Evolutionary conservation across 1,140 invertebrate genomes (phyloP), one percentile per base, ranked within the genome.

Genomic region (Drosophila pectinifera): DNA sequence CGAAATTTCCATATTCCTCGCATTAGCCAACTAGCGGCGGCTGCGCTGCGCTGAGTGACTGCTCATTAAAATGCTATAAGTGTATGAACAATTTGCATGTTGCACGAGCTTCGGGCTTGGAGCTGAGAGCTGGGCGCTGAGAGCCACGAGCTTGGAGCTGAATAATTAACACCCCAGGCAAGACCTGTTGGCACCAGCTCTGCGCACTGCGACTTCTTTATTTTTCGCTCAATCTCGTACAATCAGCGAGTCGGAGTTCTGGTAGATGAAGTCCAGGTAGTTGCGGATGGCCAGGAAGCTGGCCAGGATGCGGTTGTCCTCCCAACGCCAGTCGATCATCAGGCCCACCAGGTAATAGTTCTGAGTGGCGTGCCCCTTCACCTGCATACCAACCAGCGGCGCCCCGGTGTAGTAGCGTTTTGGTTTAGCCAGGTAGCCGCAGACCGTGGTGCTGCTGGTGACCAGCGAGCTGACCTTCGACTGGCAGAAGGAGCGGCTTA

Each of bases 81-180:
- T 74, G 68, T 73, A 82, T 61, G 77, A 88, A 69, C 65, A 82
- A 89, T 89, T 88, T 83, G 76, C 82, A 86, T 85, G 73, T 81
- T 86, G 61, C 68, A 70, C 58, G 74, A 83, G 76, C 72, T 70
- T 64, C 56, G 54, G 46, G 77, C 62, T 38, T 38, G 10, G n/a
- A 54, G 51, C 41, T 70, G 26, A 28, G 26, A 28, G 28, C 41
- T n/a, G 28, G 20, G 28, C 10, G 24, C 45, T 11, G 10, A 7
- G 43, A 49, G 41, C 49, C 64, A 64, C 34, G 68, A 39, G 41
- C 46, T 45, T 48, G 20, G n/a, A 62, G 54, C 49, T 88, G 65
- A 83, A 89, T 89, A 88, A 88, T 88, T 80, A 88, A 88, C 67
- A 55, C 70, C 42, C 65, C 53, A 45, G 38, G 45, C 62, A 73